Evolutionary conservation across 2,888 invertebrate species (phyloP).

Genomic region (Ethmia dodecea): DNA sequence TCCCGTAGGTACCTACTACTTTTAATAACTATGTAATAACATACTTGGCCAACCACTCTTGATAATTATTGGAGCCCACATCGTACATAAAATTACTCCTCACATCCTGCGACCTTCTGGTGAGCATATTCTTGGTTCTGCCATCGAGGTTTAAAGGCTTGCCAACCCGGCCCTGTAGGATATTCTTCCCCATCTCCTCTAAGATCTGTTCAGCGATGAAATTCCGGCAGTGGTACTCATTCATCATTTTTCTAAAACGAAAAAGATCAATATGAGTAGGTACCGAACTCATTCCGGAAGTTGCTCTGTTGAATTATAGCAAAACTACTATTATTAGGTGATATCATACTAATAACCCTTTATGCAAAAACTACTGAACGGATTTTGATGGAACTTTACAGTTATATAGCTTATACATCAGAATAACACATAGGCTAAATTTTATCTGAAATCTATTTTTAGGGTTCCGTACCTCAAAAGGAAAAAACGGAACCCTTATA

Average conservation of each 20-base stretch:
- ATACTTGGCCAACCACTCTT: conserved; percentile 86
- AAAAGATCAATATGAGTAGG: conserved; percentile 2
- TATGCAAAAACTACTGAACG: too few relatives aligned
- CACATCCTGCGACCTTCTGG: conserved; percentile 43
- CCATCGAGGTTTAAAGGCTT: conserved; percentile 34
- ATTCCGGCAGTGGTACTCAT: conserved; percentile 86
- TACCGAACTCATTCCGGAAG: background rate
- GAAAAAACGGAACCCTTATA: too few relatives aligned
- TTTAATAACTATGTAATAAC: too few relatives aligned
- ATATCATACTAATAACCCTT: too few relatives aligned
- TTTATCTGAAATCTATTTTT: too few relatives aligned
- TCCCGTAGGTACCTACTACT: too few relatives aligned
- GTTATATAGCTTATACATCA: too few relatives aligned
- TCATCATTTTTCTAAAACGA: conserved; percentile 82
- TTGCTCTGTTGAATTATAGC: too few relatives aligned
- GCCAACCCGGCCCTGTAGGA: conserved; percentile 53
- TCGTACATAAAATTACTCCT: conserved; percentile 75
- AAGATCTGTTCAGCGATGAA: conserved; percentile 86
- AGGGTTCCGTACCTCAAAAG: too few relatives aligned
- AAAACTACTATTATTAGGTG: too few relatives aligned
- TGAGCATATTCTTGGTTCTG: conserved; percentile 21
- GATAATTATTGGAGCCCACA: conserved; percentile 84
- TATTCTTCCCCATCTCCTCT: conserved; percentile 75
- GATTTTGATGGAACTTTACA: too few relatives aligned
- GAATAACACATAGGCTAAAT: too few relatives aligned